These are phyloP conservation scores for Neocrepidodera transversa DNA, from an alignment of 2,888 invertebrate species.

Conservation along the genomic window DNA sequence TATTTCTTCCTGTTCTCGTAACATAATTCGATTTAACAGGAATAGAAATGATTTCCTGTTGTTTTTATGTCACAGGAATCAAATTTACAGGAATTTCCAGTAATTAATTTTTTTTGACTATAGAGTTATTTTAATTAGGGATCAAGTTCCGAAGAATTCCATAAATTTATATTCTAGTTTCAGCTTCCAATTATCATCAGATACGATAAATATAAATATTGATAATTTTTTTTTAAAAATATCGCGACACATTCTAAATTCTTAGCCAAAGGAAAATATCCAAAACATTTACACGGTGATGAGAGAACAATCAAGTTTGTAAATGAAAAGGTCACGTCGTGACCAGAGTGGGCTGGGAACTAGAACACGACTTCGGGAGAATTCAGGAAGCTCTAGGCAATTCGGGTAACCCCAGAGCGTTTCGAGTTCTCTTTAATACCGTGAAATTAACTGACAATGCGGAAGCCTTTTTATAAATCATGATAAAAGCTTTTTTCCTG, in stretches of 20 bases:
- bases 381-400: conserved; percentile 49
- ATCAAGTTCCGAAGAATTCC: too few species aligned
- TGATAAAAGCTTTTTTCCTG: conserved; percentile 32
- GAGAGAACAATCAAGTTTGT: conserved; percentile 36
- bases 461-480: conserved; percentile 46
- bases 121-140: too few species aligned
- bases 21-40: too few species aligned
- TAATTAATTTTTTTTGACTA: too few species aligned
- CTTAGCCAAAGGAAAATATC: neutral
- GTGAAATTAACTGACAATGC: conserved; percentile 55
- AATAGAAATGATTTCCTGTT: too few species aligned
- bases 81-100: too few species aligned
- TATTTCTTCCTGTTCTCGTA: too few species aligned
- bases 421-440: conserved; percentile 45
- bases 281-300: conserved; percentile 25
- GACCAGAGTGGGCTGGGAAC: conserved; percentile 56
- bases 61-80: too few species aligned
- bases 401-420: conserved; percentile 51
- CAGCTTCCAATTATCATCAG: too few species aligned
- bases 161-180: too few species aligned
- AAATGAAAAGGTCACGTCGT: conserved; percentile 53
- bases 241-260: neutral
- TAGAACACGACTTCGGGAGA: conserved; percentile 54
- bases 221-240: too few species aligned
- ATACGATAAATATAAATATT: too few species aligned